These are phyloP conservation scores for Drosophila guanche DNA, from an alignment of 1,140 invertebrate species.

Conservation along the genomic window DNA sequence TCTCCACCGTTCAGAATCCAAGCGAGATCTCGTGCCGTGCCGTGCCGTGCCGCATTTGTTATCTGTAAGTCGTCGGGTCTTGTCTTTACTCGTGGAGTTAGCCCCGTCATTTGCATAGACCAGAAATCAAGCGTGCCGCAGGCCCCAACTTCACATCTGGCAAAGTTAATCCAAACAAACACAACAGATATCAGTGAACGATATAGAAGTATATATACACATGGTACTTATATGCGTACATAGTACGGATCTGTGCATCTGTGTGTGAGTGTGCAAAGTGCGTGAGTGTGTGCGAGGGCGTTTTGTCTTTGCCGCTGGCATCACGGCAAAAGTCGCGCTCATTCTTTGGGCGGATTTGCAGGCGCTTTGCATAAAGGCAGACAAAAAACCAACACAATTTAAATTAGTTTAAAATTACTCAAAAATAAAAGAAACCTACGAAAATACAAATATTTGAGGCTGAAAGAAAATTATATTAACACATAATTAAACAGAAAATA, in stretches of 20 bases:
- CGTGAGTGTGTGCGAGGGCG: conserved; percentile 21
- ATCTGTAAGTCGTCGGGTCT: conserved; percentile 72
- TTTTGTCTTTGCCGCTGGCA: conserved; percentile 27
- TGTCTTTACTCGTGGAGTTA: conserved; percentile 33
- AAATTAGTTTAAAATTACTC: not conserved
- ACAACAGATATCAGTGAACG: conserved; percentile 8
- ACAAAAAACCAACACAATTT: conserved; percentile 18
- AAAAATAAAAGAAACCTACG: conserved; percentile 3
- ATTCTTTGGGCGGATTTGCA: conserved; percentile 1
- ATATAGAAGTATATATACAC: conserved; percentile 2
- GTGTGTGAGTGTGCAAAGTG: conserved; percentile 26
- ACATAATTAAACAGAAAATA: not conserved
- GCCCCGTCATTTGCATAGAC: not conserved
- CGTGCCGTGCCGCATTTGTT: conserved; percentile 66
- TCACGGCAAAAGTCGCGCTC: conserved; percentile 20
- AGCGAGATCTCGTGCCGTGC: conserved; percentile 49
- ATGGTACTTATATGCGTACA: conserved; percentile 11
- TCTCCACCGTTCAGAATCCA: conserved; percentile 47
- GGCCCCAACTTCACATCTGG: conserved; percentile 25
- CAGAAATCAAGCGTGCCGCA: conserved; percentile 3
- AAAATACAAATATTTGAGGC: not conserved
- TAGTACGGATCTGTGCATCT: conserved; percentile 4
- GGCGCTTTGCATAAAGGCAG: conserved; percentile 5
- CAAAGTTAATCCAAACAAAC: conserved; percentile 36
- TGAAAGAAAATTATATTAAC: not conserved